phyloP scores from a whole-genome alignment of 2,797 vertebrate genomes.

The Artibeus lituratus region DNA sequence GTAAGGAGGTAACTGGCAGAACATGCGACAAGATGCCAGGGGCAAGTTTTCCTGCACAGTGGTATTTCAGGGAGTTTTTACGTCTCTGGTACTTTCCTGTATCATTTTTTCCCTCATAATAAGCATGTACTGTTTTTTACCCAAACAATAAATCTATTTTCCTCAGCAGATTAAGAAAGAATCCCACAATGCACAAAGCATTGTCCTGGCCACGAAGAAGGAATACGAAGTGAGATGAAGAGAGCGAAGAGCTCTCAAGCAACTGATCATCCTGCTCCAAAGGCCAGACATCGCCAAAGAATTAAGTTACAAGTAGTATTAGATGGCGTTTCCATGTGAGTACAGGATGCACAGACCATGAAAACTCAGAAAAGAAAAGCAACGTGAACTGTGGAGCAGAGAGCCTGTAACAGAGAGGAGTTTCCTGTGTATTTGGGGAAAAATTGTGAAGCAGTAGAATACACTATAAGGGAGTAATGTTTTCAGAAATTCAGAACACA shows the following conservation, averaged over 20 bases:
- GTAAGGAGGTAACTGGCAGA: not conserved
- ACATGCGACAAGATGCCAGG: not conserved
- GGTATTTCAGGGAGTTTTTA: not conserved
- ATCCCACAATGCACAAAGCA: not conserved
- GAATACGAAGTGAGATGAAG: not conserved
- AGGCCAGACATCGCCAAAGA: not conserved
- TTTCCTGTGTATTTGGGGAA: not conserved
- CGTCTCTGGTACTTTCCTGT: not conserved
- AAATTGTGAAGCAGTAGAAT: not conserved
- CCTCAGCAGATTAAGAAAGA: not conserved
- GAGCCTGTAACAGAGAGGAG: not conserved
- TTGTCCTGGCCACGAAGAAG: not conserved
- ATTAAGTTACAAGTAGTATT: not conserved
- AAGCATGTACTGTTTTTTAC: not conserved
- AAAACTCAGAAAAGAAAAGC: not conserved
- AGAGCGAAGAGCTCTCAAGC: not conserved
- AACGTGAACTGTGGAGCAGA: not conserved
- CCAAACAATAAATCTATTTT: slow-evolving; percentile 12
- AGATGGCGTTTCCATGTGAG: not conserved
- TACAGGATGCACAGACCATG: not conserved
- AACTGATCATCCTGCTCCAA: not conserved
- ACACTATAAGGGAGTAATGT: not conserved
- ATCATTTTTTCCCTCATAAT: not conserved
- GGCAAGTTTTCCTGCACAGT: not conserved
- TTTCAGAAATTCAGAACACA: slow-evolving; percentile 11